Evolutionary conservation across 2,888 invertebrate genomes (phyloP), one percentile per base, ranked within the genome.

Genomic region (Beris morrisii): DNA sequence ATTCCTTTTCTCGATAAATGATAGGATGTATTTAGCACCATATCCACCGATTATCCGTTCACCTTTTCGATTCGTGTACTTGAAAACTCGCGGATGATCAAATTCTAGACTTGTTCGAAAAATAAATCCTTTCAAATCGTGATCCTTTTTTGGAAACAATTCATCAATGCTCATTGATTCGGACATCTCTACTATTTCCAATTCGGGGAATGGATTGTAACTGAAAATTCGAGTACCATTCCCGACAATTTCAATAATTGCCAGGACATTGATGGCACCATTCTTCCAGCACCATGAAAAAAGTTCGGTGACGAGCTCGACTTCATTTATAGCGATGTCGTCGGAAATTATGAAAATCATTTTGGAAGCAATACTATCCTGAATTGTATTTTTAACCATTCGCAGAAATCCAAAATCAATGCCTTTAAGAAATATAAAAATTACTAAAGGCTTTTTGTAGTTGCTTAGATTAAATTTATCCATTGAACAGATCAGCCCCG

Each of bases 141-240:
- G n/a, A 9, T 15, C 43, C 43, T 56, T 56, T n/a, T n/a, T 9
- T 15, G 43, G 43, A 22, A 56, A 56, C 4, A 43, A 11, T 2
- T 61, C n/a, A 7, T 9, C 43, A 12, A 22, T n/a, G 2, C 38
- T 15, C n/a, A 38, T 12, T 15, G 22, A 22, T 13, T 32, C 22
- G 3, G 52, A 22, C 11, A 52, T 3, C 11, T 32, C 52, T 13
- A 22, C 9, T 15, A 61, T 22, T 9, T 15, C 6, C 1, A 52
- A 13, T 46, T n/a, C 32, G 7, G 61, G 61, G 7, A 61, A 56
- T 5, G 56, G 56, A 56, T 56, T 15, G 43, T 56, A 56, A 11
- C 43, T 43, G 32, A 13, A 56, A 4, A 30, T 31, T 30, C 12
- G 32, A 9, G 31, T 6, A 7, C 22, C 22, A 22, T 12, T n/a